Evolutionary conservation across 2,888 invertebrate species (phyloP), one percentile per base, ranked within the genome.

Genomic region (Scrobipalpa atriplicella): DNA sequence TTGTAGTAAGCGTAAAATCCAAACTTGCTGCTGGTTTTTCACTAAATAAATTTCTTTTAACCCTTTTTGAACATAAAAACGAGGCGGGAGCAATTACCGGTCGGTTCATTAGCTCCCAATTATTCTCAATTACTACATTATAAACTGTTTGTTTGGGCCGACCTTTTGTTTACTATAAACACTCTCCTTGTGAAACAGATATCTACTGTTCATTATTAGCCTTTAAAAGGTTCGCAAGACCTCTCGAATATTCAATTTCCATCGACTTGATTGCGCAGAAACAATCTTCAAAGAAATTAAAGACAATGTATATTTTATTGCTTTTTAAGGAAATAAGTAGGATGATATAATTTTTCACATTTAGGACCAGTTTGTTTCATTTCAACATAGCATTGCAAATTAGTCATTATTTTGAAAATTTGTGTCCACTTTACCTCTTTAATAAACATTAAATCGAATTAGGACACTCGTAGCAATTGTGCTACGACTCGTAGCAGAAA

Each of bases 101-200:
- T 29, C 47, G 47, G 47, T 47, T 16, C 47, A 47, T 47, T 47
- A 47, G 47, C 47, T 47, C 47, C 47, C 47, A 47, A 47, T 47
- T 16, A 47, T 16, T 16, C n/a, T 47, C 47, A 16, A 47, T 47
- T 47, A 16, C 47, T 47, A n/a, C 47, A 47, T 47, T 16, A n/a
- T 47, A 47, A 47, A 47, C 47, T n/a, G 47, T n/a, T 16, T 47
- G 47, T 47, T 47, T 47, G 47, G 10, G n/a, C 47, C n/a, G n/a
- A 10, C 16, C 16, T n/a, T 47, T 2, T 47, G 47, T 47, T 47
- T 47, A 10, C 47, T 7, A 16, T 47, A n/a, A 47, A 47, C n/a
- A 47, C n/a, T 47, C n/a, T 47, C 47, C n/a, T 2, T n/a, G 7
- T 16, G n/a, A n/a, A 47, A 47, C 47, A 8, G 47, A 16, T 47